Percentiles rank a stretch among this genome's conserved stretches.
These are phyloP conservation scores for Lagodon rhomboides DNA, from an alignment of 2,797 vertebrate species.

Conservation along the genomic window DNA sequence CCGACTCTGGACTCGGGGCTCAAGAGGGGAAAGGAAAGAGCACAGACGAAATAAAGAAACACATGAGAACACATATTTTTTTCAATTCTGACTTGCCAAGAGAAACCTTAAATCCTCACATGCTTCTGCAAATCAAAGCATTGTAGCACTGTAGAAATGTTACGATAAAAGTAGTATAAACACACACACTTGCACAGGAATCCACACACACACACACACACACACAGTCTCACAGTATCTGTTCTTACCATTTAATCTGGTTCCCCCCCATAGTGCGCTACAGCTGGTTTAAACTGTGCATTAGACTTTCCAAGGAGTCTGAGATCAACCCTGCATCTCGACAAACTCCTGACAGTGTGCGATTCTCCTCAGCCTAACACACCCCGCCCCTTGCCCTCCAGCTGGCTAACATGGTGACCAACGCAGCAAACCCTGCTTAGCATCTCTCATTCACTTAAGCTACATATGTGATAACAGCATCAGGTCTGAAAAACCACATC, in stretches of 20 bases:
- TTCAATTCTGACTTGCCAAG: neutral
- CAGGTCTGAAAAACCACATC: neutral
- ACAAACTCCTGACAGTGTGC: slow-evolving; percentile 59
- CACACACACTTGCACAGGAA: slow-evolving; percentile 9
- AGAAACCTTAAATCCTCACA: neutral
- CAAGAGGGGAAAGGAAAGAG: neutral
- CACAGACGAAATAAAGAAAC: neutral
- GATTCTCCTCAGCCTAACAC: slow-evolving; percentile 35
- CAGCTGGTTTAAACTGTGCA: slow-evolving; percentile 15
- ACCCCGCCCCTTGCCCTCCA: slow-evolving; percentile 48
- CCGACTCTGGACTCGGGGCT: no score
- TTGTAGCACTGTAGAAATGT: neutral
- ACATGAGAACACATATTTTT: slow-evolving; percentile 3
- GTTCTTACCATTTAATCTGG: slow-evolving; percentile 82
- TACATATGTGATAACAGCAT: slow-evolving; percentile 2
- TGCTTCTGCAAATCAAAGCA: slow-evolving; percentile 4
- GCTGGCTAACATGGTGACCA: slow-evolving; percentile 47
- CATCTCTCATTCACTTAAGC: slow-evolving; percentile 12
- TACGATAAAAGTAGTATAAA: slow-evolving; percentile 6
- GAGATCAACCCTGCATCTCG: slow-evolving; percentile 26
- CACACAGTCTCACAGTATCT: neutral
- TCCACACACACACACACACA: slow-evolving; percentile 23
- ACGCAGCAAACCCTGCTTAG: slow-evolving; percentile 7
- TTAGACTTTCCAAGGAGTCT: slow-evolving; percentile 31
- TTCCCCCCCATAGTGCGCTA: slow-evolving; percentile 70